These are phyloP conservation scores for Aphelenchoides besseyi DNA, from an alignment of 1,140 invertebrate species.

Conservation along the genomic window DNA sequence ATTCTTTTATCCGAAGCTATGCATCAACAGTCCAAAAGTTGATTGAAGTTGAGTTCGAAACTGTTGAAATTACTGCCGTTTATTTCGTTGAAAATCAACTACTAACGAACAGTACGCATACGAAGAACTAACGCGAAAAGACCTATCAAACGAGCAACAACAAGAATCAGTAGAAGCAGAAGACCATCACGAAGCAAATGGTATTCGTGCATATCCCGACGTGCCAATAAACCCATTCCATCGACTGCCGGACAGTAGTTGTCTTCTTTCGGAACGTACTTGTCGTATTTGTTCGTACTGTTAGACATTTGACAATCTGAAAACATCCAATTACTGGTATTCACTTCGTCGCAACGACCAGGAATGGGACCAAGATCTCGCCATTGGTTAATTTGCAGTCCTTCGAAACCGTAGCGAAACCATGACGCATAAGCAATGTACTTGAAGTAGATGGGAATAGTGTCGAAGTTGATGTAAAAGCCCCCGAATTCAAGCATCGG, in stretches of 20 bases:
- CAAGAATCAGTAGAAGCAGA: background rate
- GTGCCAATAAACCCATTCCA: background rate
- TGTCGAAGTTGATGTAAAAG: constrained; percentile 23
- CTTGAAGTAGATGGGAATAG: constrained; percentile 25
- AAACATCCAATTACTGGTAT: background rate
- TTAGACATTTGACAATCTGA: background rate
- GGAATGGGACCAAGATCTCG: background rate
- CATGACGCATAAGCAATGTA: constrained; percentile 21
- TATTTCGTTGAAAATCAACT: too few relatives aligned
- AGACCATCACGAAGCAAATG: background rate
- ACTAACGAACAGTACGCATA: too few relatives aligned
- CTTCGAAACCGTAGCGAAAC: constrained; percentile 29
- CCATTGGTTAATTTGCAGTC: constrained; percentile 24
- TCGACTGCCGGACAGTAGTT: background rate
- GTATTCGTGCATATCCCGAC: background rate
- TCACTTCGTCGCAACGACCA: background rate
- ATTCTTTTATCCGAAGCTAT: too few relatives aligned
- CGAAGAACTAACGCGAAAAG: background rate
- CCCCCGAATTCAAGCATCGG: constrained; percentile 30
- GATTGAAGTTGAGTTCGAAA: too few relatives aligned
- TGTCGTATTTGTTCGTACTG: background rate
- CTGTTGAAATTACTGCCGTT: too few relatives aligned
- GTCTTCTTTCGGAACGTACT: background rate
- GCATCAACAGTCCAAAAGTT: too few relatives aligned
- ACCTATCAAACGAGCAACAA: background rate